Conservation (phyloP, 2,797 vertebrate species). For the Bucorvus abyssinicus region DNA sequence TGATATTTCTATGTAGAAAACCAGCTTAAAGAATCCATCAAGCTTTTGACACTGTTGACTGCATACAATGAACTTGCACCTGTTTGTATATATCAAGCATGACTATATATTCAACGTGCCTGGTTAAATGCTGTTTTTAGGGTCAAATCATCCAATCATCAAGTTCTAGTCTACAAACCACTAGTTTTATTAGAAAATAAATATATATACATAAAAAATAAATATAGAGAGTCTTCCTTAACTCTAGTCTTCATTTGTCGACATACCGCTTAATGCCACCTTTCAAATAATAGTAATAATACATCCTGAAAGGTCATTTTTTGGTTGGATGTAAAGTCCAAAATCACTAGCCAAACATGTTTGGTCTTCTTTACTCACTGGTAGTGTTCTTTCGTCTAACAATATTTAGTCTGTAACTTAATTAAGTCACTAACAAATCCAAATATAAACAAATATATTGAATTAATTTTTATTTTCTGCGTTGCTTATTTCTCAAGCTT, state of each 20-base stretch:
- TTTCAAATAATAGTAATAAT: neutral
- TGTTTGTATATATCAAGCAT: accelerated
- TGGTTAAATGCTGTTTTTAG: neutral
- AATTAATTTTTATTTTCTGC: neutral
- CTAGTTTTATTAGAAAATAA: neutral
- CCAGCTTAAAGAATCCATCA: neutral
- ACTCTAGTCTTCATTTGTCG: neutral
- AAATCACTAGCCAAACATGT: neutral
- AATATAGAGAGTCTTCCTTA: neutral
- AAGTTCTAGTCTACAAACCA: neutral
- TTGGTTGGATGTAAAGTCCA: neutral
- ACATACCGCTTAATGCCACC: neutral
- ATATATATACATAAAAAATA: neutral
- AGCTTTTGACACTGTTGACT: neutral
- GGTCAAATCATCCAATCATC: neutral
- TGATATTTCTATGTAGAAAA: neutral
- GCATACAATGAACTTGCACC: neutral
- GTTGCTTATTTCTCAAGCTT: neutral
- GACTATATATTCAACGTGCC: accelerated
- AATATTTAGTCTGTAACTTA: neutral
- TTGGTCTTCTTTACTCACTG: neutral
- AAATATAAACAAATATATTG: neutral
- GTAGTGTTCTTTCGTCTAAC: neutral
- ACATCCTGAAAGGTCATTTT: neutral
- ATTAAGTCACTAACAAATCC: neutral